A percentile compares a stretch with the other conserved stretches of the same genome.
phyloP scores from a whole-genome alignment of 2,113 vertebrate species.

The Pteronura brasiliensis region DNA sequence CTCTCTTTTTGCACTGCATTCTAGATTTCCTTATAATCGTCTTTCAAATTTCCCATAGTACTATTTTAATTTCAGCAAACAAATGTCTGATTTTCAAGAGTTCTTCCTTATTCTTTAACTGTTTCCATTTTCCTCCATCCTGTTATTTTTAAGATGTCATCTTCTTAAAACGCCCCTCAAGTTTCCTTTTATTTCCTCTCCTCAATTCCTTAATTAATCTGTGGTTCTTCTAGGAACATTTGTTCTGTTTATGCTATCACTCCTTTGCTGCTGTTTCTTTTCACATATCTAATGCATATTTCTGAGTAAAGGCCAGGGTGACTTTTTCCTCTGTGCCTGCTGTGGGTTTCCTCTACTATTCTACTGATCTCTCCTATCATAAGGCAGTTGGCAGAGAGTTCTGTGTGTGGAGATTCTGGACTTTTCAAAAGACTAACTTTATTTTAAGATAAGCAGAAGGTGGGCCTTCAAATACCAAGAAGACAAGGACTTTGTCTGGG shows the following conservation, averaged over 20 bases:
- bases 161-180: background rate
- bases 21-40: background rate
- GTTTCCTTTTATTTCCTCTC: background rate
- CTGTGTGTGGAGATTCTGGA: background rate
- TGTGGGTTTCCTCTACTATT: background rate
- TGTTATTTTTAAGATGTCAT: background rate
- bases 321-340: background rate
- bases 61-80: background rate
- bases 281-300: background rate
- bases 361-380: background rate
- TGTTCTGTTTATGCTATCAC: background rate
- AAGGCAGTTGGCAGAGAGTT: background rate
- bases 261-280: background rate
- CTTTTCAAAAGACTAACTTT: background rate
- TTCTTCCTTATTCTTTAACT: background rate
- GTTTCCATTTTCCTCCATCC: background rate
- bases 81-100: background rate
- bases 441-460: background rate
- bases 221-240: background rate
- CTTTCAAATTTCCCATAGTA: background rate
- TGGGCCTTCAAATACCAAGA: background rate
- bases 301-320: background rate
- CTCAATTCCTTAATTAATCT: background rate
- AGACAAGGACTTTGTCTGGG: background rate
- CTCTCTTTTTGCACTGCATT: background rate